phyloP scores from a whole-genome alignment of 2,797 vertebrate species.

The Danio aesculapii region DNA sequence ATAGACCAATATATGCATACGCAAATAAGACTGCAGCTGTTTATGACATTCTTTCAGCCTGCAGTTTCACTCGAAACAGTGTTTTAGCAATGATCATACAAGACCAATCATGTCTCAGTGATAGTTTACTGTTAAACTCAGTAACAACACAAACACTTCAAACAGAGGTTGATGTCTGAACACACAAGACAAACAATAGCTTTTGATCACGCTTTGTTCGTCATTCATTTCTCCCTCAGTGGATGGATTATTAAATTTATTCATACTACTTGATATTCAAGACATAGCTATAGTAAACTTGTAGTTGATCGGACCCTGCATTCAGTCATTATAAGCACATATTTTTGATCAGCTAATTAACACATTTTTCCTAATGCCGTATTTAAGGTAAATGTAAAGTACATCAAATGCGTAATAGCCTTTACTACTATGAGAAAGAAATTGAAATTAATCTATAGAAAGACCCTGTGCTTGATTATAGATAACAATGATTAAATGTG shows the following conservation, averaged over 20 bases:
- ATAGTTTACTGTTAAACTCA: not conserved
- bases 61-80: not conserved
- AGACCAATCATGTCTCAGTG: not conserved
- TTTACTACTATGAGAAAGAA: not conserved
- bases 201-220: not conserved
- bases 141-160: not conserved
- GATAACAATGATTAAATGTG: not conserved
- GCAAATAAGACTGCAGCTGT: not conserved
- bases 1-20: not conserved
- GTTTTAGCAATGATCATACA: slow-evolving; percentile 4
- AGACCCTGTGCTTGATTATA: not conserved
- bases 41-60: not conserved
- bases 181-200: not conserved
- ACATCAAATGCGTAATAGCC: too few species aligned
- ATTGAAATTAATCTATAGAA: not conserved
- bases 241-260: slow-evolving; percentile 5
- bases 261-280: not conserved
- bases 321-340: not conserved
- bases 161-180: slow-evolving; percentile 25
- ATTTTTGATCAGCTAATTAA: not conserved
- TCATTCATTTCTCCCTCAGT: not conserved
- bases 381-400: not conserved
- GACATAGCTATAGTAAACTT: not conserved
- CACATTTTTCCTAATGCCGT: not conserved
- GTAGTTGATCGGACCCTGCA: too few species aligned